Percentiles rank a stretch among this genome's conserved stretches.
These are phyloP conservation scores for Diadumene lineata DNA, from an alignment of 92 coral and sea anemone species.

Conservation along the genomic window DNA sequence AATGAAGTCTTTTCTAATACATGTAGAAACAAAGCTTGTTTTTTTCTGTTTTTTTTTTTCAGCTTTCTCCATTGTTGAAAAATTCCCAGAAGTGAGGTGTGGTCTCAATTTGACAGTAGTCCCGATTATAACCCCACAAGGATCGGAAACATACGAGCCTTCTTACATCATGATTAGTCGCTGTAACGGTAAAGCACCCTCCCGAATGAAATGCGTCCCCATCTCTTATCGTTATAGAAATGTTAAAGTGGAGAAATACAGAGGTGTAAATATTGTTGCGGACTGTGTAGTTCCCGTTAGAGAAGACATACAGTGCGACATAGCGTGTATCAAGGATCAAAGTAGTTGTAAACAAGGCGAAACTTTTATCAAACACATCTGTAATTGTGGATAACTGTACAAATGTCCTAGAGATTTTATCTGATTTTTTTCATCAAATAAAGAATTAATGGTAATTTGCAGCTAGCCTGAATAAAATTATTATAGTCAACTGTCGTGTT, in stretches of 20 bases:
- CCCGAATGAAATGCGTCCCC: slow-evolving; percentile 1
- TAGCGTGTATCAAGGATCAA: background rate
- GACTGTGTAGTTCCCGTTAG: background rate
- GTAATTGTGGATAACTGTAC: too few species aligned
- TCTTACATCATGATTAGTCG: background rate
- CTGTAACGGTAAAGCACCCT: background rate
- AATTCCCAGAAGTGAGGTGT: background rate
- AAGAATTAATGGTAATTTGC: background rate
- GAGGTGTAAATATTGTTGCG: background rate
- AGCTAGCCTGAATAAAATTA: background rate
- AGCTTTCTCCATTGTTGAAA: background rate
- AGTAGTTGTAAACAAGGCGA: background rate
- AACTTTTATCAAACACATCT: background rate
- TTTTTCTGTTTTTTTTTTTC: too few species aligned
- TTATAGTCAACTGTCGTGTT: background rate
- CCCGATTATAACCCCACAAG: background rate
- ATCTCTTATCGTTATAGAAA: background rate
- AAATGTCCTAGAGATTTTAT: too few species aligned
- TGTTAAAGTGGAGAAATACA: background rate
- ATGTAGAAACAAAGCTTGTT: background rate
- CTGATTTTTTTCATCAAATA: background rate
- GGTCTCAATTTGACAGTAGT: background rate
- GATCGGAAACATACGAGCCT: slow-evolving; percentile 1
- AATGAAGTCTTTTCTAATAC: background rate
- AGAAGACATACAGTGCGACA: background rate